A percentile compares a stretch with the other conserved stretches of the same genome.
Evolutionary conservation across 1,140 invertebrate species (phyloP).

Genomic region (Neomicropteryx cornuta): DNA sequence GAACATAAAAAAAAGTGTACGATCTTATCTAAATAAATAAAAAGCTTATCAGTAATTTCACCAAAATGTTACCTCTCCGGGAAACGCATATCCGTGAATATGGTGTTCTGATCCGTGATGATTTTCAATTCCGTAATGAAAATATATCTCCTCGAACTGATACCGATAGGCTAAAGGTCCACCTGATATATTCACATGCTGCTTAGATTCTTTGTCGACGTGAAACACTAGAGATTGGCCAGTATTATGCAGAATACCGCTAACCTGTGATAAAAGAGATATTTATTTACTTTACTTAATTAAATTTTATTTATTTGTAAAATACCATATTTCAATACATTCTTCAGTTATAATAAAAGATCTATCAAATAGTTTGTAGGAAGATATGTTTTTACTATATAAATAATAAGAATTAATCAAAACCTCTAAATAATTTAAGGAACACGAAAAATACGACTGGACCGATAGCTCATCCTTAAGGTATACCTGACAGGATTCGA

Average conservation of each 20-base stretch:
- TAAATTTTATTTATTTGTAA: too few species aligned
- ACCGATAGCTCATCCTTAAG: too few species aligned
- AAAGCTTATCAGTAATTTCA: slow-evolving; percentile 2
- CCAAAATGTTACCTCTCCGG: slow-evolving; percentile 69
- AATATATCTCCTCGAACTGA: slow-evolving; percentile 88
- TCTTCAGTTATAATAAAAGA: too few species aligned
- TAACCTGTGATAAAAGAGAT: slow-evolving; percentile 53
- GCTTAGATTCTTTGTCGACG: slow-evolving; percentile 74
- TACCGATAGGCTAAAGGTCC: slow-evolving; percentile 92
- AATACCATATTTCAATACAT: too few species aligned
- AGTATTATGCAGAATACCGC: slow-evolving; percentile 77
- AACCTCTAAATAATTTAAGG: too few species aligned
- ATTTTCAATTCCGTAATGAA: slow-evolving; percentile 85
- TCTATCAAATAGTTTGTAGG: too few species aligned
- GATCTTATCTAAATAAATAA: slow-evolving; percentile 8
- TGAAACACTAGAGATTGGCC: slow-evolving; percentile 85
- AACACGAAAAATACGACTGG: too few species aligned
- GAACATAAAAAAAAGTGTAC: slow-evolving; percentile 7
- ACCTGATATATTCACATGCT: slow-evolving; percentile 86
- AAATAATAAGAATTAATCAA: too few species aligned
- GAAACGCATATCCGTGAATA: slow-evolving; percentile 86
- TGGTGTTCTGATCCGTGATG: slow-evolving; percentile 86
- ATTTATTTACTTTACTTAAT: too few species aligned
- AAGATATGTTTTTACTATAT: too few species aligned
- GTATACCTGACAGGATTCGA: too few species aligned